Base-by-base conservation (phyloP, 2,888 invertebrate species). In the Metallyticus violacea region DNA sequence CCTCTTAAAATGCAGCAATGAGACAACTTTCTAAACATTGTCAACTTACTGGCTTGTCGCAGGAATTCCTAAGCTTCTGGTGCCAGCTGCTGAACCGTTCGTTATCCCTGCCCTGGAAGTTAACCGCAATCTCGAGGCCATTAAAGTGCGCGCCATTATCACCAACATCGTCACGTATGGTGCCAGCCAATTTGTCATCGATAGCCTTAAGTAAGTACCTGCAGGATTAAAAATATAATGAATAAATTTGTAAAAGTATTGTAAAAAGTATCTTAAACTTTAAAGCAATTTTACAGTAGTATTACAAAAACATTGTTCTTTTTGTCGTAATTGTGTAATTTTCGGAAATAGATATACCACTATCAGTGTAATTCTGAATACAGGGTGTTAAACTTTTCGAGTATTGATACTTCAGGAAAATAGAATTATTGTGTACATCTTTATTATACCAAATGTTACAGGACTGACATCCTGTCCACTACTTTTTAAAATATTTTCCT, bases 41-140 rank as follows among this genome's bases (percentile, higher is more conserved):
- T n/a, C n/a, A n/a, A n/a, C n/a, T n/a, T n/a, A n/a, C n/a, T n/a
- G n/a, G 7, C 29, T 87, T 28, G 28, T 88, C 85, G 25, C 88
- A 93, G 93, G 96, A 81, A 95, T 96, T 86, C 94, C 95, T 0
- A 95, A 95, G 91, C 91, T 95, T 84, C 93, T 94, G n/a, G 95
- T 95, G 5, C 95, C 96, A 0, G 92, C 94, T 0, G 92, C 95
- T 30, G 95, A 95, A 89, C 95, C 95, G 0, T 91, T 95, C 28
- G 91, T 92, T 80, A 91, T 95, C 85, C 89, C 90, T 0, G 76
- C 88, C n/a, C 87, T 89, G 81, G 22, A 88, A 22, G 62, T 88
- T 0, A 85, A 85, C 30, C 30, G 88, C 5, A 85, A 88, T 81
- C 29, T 78, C 0, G 90, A 90, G 3, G 89, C 89, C 27, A 87